Conservation (phyloP, 2,797 vertebrate species). For the Fringilla coelebs region DNA sequence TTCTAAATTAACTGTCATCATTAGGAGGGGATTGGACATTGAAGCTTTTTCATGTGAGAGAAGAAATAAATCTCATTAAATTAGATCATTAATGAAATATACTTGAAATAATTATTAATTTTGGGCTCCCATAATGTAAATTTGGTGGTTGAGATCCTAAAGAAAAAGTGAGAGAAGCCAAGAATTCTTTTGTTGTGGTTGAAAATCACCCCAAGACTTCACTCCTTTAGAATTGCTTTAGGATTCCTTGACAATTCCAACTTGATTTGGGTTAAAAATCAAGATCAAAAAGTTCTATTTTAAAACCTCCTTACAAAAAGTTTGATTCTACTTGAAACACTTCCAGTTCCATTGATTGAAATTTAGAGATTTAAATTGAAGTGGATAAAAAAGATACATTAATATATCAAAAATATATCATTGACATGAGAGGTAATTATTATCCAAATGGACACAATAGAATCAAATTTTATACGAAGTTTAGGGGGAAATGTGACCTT, state of each 20-base stretch:
- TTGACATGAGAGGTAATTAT: background rate
- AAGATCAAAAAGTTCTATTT: background rate
- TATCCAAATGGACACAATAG: background rate
- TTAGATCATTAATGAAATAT: background rate
- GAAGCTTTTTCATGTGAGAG: background rate
- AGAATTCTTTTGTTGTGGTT: background rate
- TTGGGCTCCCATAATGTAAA: too few relatives aligned
- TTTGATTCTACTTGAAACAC: background rate
- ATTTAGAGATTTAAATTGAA: background rate
- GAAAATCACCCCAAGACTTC: background rate
- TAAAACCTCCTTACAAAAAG: background rate
- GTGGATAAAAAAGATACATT: background rate
- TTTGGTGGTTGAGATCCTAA: background rate
- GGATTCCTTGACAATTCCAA: background rate
- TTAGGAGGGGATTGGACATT: background rate
- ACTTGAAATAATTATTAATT: background rate
- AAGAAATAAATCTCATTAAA: background rate
- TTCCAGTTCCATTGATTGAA: background rate
- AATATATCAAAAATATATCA: background rate
- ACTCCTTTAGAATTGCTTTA: background rate
- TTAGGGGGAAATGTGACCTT: accelerated
- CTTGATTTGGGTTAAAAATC: background rate
- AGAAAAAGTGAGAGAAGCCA: background rate
- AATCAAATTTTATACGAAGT: background rate
- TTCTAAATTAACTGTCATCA: background rate